Base-by-base conservation (phyloP, 2,113 vertebrate genomes). In the Dromiciops gliroides region DNA sequence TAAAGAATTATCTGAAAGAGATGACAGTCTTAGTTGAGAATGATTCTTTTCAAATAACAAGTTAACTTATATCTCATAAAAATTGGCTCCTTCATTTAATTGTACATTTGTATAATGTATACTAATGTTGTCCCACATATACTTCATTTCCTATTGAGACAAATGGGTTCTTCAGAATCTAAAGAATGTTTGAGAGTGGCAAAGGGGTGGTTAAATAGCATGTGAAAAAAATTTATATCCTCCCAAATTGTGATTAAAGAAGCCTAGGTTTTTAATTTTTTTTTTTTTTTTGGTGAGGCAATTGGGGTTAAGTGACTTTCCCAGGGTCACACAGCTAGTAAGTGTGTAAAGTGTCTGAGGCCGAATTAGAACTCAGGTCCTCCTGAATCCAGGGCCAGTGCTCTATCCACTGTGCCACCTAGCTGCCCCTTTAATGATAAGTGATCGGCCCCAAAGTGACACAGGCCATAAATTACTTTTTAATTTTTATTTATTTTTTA, bases 41-140 rank as follows among this genome's bases (percentile, higher is more conserved):
- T 8, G 92, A 53, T 31, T 92, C n/a, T n/a, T 92, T 95, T 95
- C 16, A 95, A 91, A 60, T 88, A 92, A 91, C 49, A 31, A 44
- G 50, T 88, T 75, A 60, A 94, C 48, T 89, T 94, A 67, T 44
- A 89, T 89, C 19, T 16, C 2, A n/a, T 94, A 22, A 91, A 94
- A 93, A 93, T 48, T 22, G 89, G 24, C 94, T 51, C 89, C 37
- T 92, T 52, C 60, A 88, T 2, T 67, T 93, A 51, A 94, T 91
- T 51, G 48, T 90, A 53, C 56, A 50, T 94, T 94, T 89, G n/a
- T 60, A 92, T 89, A 67, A 90, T 67, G 2, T 48, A 25, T 50
- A 92, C 14, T 44, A 90, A 48, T 50, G 50, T 51, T 22, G 51
- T 51, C 50, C 7, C 1, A 51, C 8, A 31, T 53, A 52, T 50